Percentiles rank a stretch among this genome's conserved stretches.
Conservation (phyloP, 2,113 vertebrate genomes). For the Lepisosteus osseus region DNA sequence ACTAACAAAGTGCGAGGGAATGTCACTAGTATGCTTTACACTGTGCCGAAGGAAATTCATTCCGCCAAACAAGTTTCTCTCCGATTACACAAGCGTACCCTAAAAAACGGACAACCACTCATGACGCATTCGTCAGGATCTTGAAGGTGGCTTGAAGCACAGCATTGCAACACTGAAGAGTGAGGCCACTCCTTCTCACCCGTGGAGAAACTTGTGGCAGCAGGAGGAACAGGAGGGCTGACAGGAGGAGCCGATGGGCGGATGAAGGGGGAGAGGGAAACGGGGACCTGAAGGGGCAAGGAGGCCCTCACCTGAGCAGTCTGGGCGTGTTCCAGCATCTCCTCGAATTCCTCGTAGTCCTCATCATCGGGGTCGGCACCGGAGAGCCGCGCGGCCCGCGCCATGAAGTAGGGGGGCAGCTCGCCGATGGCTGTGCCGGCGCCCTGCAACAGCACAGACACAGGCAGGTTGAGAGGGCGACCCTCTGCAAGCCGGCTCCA, state of each 20-base stretch:
- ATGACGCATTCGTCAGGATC: no score
- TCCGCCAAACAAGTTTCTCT: no score
- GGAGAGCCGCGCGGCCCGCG: slow-evolving; percentile 89
- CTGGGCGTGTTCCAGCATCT: slow-evolving; percentile 84
- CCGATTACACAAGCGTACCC: no score
- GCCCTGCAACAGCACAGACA: slow-evolving; percentile 64
- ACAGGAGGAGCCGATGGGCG: slow-evolving; percentile 5
- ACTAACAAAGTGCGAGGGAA: no score
- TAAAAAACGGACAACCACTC: no score
- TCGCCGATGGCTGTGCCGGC: slow-evolving; percentile 96
- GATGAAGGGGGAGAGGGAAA: slow-evolving; percentile 3
- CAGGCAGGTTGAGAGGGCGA: not conserved
- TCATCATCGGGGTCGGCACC: slow-evolving; percentile 88
- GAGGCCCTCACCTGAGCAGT: slow-evolving; percentile 75
- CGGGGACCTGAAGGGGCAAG: not conserved
- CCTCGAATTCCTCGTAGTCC: slow-evolving; percentile 88
- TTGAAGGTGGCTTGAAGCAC: not conserved
- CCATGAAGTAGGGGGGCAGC: slow-evolving; percentile 97
- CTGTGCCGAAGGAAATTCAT: no score
- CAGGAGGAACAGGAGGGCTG: slow-evolving; percentile 15
- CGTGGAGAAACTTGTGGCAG: not conserved
- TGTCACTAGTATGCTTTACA: no score
- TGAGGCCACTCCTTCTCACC: not conserved
- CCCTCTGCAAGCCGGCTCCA: no score
- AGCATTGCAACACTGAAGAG: not conserved